Conservation (phyloP, 2,888 invertebrate genomes). For the Cyclophora punctaria region DNA sequence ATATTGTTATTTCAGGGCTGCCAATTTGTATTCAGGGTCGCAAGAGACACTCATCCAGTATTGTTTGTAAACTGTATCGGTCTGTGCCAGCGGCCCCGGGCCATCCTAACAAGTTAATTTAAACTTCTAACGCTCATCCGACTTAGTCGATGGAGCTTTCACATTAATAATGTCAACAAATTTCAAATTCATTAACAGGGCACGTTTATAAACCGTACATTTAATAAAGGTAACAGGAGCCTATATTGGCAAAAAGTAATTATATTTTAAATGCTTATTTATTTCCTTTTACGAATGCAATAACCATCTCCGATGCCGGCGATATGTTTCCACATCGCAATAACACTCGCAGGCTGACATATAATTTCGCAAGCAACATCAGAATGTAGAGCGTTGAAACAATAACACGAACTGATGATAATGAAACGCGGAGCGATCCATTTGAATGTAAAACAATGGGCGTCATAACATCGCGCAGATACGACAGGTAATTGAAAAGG, state of each 20-base stretch:
- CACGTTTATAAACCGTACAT: too few relatives aligned
- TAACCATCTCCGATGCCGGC: too few relatives aligned
- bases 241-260: too few relatives aligned
- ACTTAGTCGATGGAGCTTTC: conserved; percentile 45
- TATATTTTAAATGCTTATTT: too few relatives aligned
- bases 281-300: too few relatives aligned
- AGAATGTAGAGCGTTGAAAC: conserved; percentile 1
- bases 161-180: conserved; percentile 44
- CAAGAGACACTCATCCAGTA: conserved; percentile 24
- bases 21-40: conserved; percentile 54
- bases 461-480: conserved; percentile 26
- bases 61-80: conserved; percentile 47
- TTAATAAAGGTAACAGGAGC: too few relatives aligned
- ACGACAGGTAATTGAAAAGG: conserved; percentile 40
- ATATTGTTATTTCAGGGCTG: conserved; percentile 36
- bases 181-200: conserved; percentile 30
- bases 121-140: conserved; percentile 58
- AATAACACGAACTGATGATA: conserved; percentile 18
- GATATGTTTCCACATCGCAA: too few relatives aligned
- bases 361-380: too few relatives aligned
- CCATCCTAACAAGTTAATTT: conserved; percentile 61
- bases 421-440: conserved; percentile 19
- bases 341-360: too few relatives aligned
- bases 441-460: conserved; percentile 21
- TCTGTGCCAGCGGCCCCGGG: conserved; percentile 24